These are phyloP conservation scores for Orthonevra nobilis DNA, from an alignment of 2,888 invertebrate species.

Conservation along the genomic window DNA sequence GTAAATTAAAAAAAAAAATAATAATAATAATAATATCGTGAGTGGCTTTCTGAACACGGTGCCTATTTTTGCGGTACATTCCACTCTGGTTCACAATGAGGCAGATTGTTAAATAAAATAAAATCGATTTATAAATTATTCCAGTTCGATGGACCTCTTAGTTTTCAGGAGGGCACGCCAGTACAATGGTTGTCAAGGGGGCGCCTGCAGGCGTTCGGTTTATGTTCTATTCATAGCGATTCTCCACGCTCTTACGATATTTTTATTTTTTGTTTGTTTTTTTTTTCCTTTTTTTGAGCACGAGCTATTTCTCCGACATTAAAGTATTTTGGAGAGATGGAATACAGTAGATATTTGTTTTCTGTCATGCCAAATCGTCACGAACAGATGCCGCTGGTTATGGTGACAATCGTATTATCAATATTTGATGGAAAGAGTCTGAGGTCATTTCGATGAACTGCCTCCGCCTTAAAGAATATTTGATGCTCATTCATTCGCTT, in stretches of 20 bases:
- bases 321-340: constrained; percentile 30
- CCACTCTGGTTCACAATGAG: constrained; percentile 38
- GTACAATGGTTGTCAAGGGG: constrained; percentile 17
- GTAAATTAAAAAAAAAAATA: constrained; percentile 2
- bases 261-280: constrained; percentile 1
- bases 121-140: constrained; percentile 65
- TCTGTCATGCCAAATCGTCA: constrained; percentile 45
- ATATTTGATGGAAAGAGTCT: constrained; percentile 25
- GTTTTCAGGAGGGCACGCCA: constrained; percentile 16
- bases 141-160: constrained; percentile 44
- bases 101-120: constrained; percentile 51
- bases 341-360: constrained; percentile 19
- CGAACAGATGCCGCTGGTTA: constrained; percentile 32
- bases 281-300: neutral
- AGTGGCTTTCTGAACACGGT: constrained; percentile 8
- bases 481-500: neutral
- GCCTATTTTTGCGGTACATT: constrained; percentile 31
- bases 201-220: constrained; percentile 35
- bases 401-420: constrained; percentile 5
- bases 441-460: constrained; percentile 32
- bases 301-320: constrained; percentile 13
- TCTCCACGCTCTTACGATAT: constrained; percentile 41
- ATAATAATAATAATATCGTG: constrained; percentile 3
- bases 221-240: constrained; percentile 51
- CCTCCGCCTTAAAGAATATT: neutral